Evolutionary conservation across 2,113 vertebrate genomes (phyloP).

Genomic region (Lepus americanus): DNA sequence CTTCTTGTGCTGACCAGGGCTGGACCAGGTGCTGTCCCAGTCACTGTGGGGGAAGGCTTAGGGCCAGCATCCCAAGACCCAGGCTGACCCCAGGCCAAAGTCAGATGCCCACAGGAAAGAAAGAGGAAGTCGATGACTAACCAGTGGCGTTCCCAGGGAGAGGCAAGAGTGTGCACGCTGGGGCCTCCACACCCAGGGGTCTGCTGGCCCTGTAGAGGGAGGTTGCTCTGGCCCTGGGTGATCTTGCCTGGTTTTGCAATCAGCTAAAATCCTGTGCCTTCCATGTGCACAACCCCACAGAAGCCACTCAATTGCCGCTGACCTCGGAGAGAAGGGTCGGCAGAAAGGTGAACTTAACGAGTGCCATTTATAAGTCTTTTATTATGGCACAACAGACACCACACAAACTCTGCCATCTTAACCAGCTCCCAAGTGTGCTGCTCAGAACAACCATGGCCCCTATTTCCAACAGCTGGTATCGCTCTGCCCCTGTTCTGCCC

Average conservation of each 20-base stretch:
- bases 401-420: background rate
- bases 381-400: background rate
- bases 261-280: background rate
- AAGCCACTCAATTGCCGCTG: background rate
- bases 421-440: background rate
- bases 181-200: accelerated
- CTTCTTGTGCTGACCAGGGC: background rate
- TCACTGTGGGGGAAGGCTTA: background rate
- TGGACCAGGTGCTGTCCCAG: background rate
- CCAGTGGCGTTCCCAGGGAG: background rate
- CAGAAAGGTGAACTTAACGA: background rate
- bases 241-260: background rate
- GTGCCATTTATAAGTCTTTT: background rate
- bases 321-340: background rate
- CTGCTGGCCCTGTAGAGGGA: background rate
- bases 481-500: background rate
- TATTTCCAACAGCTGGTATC: background rate
- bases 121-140: background rate
- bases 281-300: background rate
- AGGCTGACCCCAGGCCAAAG: too few species aligned
- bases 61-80: background rate
- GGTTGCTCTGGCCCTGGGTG: background rate
- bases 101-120: background rate
- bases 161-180: accelerated
- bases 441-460: background rate